Evolutionary conservation across 1,140 invertebrate species (phyloP), one percentile per base, ranked within the genome.

Genomic region (Diorhabda carinulata): DNA sequence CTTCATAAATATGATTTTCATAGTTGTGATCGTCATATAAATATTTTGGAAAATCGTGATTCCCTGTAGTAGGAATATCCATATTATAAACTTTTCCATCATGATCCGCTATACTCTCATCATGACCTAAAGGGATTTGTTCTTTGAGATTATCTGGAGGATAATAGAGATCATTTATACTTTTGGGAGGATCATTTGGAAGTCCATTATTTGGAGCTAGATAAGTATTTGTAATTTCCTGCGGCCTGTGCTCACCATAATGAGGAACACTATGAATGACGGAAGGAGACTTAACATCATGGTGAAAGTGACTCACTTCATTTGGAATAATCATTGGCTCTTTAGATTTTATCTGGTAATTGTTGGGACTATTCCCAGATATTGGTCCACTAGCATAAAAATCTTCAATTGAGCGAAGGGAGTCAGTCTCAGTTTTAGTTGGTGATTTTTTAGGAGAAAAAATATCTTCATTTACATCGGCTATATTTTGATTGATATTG

Each of bases 1-100:
- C 75, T 73, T 83, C 65, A 68, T 84, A 73, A 69, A 84, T 74
- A 73, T 85, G 82, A 70, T 82, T 76, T 69, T 83, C 81, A 67
- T 71, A 69, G 64, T 72, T 71, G 25, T 69, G 71, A 66, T 70
- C 67, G 65, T 64, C 70, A 42, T 72, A 74, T 2, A 74, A 52
- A 52, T 74, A 74, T 41, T 68, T 61, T 6, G 73, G 73, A 65
- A 74, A 74, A 3, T 72, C 68, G 2, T 72, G 44, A 66, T 70
- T 66, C 6, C 60, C 61, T 7, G 70, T 67, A 52, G 47, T 6
- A 8, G 47, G 2, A 2, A 52, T 52, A 52, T 52, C n/a, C 47
- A 4, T 3, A 6, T 8, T 52, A n/a, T 6, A n/a, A n/a, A 52
- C 47, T 52, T 2, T 4, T 6, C n/a, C 6, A 52, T 52, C 47